Conservation (phyloP, 2,113 vertebrate species). For the Cololabis saira region DNA sequence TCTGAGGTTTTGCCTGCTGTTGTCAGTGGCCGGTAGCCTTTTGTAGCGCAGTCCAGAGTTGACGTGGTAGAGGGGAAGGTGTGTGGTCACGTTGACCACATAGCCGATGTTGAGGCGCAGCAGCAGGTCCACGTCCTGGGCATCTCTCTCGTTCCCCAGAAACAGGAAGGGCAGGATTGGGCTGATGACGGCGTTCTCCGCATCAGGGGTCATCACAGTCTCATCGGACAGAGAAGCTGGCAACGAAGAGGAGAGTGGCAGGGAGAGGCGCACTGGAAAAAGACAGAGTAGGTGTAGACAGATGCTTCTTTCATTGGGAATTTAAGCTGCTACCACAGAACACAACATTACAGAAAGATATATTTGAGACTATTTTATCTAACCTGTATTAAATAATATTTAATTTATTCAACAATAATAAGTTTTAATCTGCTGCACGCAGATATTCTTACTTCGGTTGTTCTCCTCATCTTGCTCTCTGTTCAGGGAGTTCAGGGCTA, state of each 20-base stretch:
- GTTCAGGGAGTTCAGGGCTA: conserved; percentile 83
- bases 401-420: neutral
- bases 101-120: conserved; percentile 84
- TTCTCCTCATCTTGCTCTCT: conserved; percentile 80
- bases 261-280: conserved; percentile 74
- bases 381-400: too few relatives aligned
- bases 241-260: conserved; percentile 81
- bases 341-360: neutral
- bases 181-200: conserved; percentile 86
- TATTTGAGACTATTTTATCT: too few relatives aligned
- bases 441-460: conserved; percentile 75
- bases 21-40: conserved; percentile 86
- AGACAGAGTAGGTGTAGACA: neutral
- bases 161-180: conserved; percentile 87
- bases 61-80: conserved; percentile 87
- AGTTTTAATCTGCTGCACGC: neutral
- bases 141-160: conserved; percentile 87
- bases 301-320: neutral
- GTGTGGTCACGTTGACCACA: conserved; percentile 88
- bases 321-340: conserved; percentile 3
- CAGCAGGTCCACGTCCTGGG: conserved; percentile 84
- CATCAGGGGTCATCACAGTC: conserved; percentile 82
- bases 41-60: conserved; percentile 85
- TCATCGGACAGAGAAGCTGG: conserved; percentile 81
- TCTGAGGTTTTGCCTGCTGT: conserved; percentile 88